Conservation (phyloP, 2,113 vertebrate genomes). For the Anthoscopus minutus region DNA sequence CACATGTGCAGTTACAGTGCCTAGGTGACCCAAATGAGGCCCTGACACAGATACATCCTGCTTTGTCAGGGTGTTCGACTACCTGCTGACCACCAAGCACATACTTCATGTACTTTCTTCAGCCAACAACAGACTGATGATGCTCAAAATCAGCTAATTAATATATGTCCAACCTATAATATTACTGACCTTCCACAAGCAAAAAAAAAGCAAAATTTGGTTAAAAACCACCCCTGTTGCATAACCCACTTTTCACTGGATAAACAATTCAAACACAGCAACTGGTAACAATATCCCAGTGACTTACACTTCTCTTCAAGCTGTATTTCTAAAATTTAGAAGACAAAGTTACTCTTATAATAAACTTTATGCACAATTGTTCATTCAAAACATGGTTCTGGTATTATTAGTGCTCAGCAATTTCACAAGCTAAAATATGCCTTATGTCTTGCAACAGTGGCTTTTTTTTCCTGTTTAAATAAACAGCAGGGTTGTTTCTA, state of each 20-base stretch:
- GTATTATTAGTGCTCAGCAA: background rate
- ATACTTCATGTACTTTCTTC: background rate
- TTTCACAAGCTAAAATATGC: background rate
- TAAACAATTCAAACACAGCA: background rate
- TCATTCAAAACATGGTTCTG: background rate
- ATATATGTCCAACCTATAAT: background rate
- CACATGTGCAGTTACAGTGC: background rate
- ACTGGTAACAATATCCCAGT: background rate
- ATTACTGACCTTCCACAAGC: background rate
- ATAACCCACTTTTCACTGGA: background rate
- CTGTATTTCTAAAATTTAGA: background rate
- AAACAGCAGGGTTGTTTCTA: constrained; percentile 15
- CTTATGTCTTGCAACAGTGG: constrained; percentile 7
- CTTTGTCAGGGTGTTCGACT: fast-evolving
- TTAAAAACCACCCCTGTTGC: background rate
- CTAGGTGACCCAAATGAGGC: background rate
- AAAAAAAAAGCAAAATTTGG: background rate
- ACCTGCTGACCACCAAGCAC: background rate
- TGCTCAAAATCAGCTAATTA: background rate
- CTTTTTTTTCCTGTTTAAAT: background rate
- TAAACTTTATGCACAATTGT: background rate
- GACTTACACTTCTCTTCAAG: background rate
- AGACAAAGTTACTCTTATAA: background rate
- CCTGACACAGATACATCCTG: background rate
- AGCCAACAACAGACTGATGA: background rate